Evolutionary conservation across 2,113 vertebrate species (phyloP), one percentile per base, ranked within the genome.

Genomic region (Choloepus hoffmanni): DNA sequence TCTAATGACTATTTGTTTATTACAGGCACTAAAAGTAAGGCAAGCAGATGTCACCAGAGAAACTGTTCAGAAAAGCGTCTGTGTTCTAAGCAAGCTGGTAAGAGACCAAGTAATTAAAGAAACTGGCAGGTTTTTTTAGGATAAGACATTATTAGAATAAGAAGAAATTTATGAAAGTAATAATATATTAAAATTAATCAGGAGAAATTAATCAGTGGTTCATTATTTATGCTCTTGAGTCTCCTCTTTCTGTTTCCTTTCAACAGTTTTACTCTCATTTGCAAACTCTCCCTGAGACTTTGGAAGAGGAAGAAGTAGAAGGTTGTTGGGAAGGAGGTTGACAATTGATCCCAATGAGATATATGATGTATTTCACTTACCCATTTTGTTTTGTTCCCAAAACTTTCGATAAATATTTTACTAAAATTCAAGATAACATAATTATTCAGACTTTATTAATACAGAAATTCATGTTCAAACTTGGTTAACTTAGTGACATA

Each of bases 31-130:
- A 76, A 99, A 99, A 98, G 99, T 99, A 87, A 99, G 99, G 9
- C 99, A 99, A 98, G 99, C 99, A 14, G 99, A 99, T 90, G 96
- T 99, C 97, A 99, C 99, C 97, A 98, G 99, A 94, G 99, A 99
- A 98, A 99, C 99, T 0, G 99, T 99, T 63, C 99, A 99, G 99
- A 99, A 99, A 98, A 99, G 99, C 83, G 99, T 99, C 85, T 99
- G 99, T 97, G 99, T 99, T 96, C 99, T 99, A 96, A 99, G 99
- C 96, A 99, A 99, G 98, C 98, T 99, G 99, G 99, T 99, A 99
- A 99, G 99, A 99, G 98, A 98, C 63, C n/a, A 4, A 24, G 14
- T 92, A 45, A 85, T 45, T n/a, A 15, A 77, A 30, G 28, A 53
- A 50, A 77, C 48, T 30, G 83, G 43, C 48, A 81, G 67, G 58